phyloP scores from a whole-genome alignment of 2,113 vertebrate species.

The Propithecus coquereli region DNA sequence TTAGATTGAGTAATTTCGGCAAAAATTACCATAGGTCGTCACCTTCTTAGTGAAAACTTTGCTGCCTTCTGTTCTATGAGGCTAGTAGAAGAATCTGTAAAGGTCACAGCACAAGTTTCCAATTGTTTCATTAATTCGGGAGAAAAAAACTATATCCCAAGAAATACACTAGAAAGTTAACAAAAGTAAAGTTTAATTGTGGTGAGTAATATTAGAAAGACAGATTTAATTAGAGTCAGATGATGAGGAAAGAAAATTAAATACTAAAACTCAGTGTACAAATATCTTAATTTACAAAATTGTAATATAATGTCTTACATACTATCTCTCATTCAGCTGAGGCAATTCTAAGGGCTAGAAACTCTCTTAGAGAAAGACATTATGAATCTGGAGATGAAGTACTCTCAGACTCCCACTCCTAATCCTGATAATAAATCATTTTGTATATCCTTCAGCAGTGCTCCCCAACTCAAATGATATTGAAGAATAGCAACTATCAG shows the following conservation, averaged over 20 bases:
- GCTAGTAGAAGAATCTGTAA: constrained; percentile 64
- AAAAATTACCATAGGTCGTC: constrained; percentile 66
- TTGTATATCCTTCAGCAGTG: background rate
- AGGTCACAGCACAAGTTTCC: background rate
- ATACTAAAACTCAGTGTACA: constrained; percentile 7
- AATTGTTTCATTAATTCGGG: constrained; percentile 61
- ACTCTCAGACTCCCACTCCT: background rate
- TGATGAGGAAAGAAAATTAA: constrained; percentile 64
- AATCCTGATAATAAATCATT: constrained; percentile 24
- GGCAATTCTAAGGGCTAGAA: background rate
- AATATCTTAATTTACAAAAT: constrained; percentile 28
- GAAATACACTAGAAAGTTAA: constrained; percentile 72
- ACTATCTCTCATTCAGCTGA: background rate
- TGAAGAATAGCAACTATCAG: background rate
- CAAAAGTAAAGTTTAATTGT: constrained; percentile 75
- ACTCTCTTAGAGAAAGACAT: background rate
- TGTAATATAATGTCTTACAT: background rate
- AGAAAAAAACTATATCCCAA: constrained; percentile 61
- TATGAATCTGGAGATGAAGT: background rate
- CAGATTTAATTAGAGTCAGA: constrained; percentile 73
- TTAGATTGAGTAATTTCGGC: constrained; percentile 68
- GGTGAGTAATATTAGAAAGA: constrained; percentile 52
- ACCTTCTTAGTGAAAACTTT: constrained; percentile 63
- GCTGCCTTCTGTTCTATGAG: constrained; percentile 12
- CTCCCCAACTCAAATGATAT: background rate